Percentiles rank a stretch among this genome's conserved stretches.
Conservation (phyloP, 2,888 invertebrate genomes). For the Carterocephalus palaemon region DNA sequence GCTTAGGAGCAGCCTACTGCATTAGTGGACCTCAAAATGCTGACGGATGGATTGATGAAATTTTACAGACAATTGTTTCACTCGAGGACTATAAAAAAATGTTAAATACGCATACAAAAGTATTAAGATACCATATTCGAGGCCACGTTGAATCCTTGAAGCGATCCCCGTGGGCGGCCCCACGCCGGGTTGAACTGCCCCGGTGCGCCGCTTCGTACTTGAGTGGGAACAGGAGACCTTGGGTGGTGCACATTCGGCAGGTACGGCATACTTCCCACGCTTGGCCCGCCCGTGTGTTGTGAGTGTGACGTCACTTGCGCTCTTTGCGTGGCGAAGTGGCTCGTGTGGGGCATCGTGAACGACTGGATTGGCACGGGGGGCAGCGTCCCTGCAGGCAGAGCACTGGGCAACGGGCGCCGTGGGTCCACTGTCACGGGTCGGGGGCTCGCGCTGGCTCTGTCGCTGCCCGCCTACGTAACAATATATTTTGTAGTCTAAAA, state of each 20-base stretch:
- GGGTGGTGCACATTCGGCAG: constrained; percentile 49
- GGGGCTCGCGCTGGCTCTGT: constrained; percentile 62
- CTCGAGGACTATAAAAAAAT: no score
- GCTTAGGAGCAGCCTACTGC: no score
- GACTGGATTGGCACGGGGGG: constrained; percentile 24
- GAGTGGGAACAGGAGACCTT: constrained; percentile 38
- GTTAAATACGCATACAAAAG: no score
- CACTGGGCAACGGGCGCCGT: constrained; percentile 51
- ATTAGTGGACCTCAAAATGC: no score
- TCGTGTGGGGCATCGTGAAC: constrained; percentile 37
- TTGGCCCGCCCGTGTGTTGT: no score
- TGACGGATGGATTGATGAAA: no score
- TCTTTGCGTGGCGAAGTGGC: constrained; percentile 42
- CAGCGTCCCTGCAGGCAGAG: constrained; percentile 27
- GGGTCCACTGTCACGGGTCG: constrained; percentile 46
- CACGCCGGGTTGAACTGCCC: constrained; percentile 51
- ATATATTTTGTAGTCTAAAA: not conserved
- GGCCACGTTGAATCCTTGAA: constrained; percentile 57
- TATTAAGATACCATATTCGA: constrained; percentile 47
- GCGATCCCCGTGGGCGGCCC: constrained; percentile 55
- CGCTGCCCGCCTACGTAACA: constrained; percentile 44
- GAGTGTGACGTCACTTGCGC: constrained; percentile 25
- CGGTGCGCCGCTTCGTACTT: constrained; percentile 47
- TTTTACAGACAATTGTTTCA: no score
- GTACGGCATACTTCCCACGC: constrained; percentile 65